A percentile compares a stretch with the other conserved stretches of the same genome.
Evolutionary conservation across 1,140 invertebrate genomes (phyloP).

Genomic region (Leptopilina clavipes): DNA sequence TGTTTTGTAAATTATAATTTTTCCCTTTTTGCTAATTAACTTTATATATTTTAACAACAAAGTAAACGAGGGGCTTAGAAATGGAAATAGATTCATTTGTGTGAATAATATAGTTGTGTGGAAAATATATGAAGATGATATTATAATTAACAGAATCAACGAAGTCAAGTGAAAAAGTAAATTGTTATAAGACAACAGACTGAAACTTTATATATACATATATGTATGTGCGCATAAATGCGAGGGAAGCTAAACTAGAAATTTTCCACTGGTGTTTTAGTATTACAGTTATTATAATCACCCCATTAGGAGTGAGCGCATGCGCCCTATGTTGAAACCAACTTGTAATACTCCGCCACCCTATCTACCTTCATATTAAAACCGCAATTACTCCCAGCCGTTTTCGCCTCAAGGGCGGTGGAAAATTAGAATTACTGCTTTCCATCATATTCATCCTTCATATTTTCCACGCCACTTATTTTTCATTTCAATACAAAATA

Average conservation of each 20-base stretch:
- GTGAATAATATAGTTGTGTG: not conserved
- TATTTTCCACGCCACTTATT: conserved; percentile 1
- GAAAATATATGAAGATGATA: not conserved
- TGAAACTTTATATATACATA: no score
- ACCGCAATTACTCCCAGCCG: conserved; percentile 42
- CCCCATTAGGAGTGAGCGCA: conserved; percentile 50
- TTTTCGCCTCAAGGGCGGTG: conserved; percentile 17
- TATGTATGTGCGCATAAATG: not conserved
- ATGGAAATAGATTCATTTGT: not conserved
- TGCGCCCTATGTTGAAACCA: conserved; percentile 19
- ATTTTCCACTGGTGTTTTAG: conserved; percentile 12
- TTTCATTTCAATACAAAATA: conserved; percentile 3
- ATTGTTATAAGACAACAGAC: conserved; percentile 18
- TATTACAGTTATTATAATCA: conserved; percentile 56
- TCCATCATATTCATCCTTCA: conserved; percentile 3
- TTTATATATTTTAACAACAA: no score
- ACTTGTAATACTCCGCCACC: not conserved
- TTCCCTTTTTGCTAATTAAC: no score
- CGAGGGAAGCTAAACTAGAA: conserved; percentile 1
- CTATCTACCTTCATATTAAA: conserved; percentile 40
- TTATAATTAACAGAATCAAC: conserved; percentile 2
- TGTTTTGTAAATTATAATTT: no score
- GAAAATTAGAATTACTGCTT: conserved; percentile 36
- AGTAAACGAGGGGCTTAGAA: no score
- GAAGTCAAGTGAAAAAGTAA: conserved; percentile 1